Evolutionary conservation across 2,888 invertebrate species (phyloP).

Genomic region (Schizotus pectinicornis): DNA sequence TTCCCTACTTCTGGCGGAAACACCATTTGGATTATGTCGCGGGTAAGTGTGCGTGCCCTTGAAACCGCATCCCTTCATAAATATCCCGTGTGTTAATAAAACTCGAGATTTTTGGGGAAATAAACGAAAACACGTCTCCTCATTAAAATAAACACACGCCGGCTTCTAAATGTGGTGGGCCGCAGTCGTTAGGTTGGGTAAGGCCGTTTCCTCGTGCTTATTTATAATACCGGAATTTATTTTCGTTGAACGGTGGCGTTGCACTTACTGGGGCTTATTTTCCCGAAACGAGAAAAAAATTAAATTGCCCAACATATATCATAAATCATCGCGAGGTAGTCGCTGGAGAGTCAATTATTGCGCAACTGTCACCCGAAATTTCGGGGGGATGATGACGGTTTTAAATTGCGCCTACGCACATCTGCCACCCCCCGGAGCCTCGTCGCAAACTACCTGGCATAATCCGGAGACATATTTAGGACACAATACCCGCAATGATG

Average conservation of each 20-base stretch:
- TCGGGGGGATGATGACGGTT: slow-evolving; percentile 12
- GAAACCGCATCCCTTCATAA: slow-evolving; percentile 15
- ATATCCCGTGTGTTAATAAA: slow-evolving; percentile 35
- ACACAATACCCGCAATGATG: slow-evolving; percentile 55
- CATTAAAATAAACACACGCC: slow-evolving; percentile 50
- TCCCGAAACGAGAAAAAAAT: slow-evolving; percentile 12
- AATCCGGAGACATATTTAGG: slow-evolving; percentile 50
- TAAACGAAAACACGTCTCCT: slow-evolving; percentile 50
- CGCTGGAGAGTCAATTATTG: slow-evolving; percentile 24
- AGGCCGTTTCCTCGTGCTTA: slow-evolving; percentile 40
- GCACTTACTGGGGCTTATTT: slow-evolving; percentile 15
- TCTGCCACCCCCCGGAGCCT: slow-evolving; percentile 25
- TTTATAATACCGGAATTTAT: slow-evolving; percentile 42
- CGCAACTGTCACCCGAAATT: slow-evolving; percentile 30
- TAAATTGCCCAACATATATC: slow-evolving; percentile 17
- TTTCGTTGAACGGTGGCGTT: slow-evolving; percentile 30
- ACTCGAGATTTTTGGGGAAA: slow-evolving; percentile 48
- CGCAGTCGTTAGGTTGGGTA: slow-evolving; percentile 46
- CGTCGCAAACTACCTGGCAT: slow-evolving; percentile 23
- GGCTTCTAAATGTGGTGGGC: slow-evolving; percentile 42
- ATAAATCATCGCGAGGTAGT: slow-evolving; percentile 28
- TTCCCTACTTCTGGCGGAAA: background rate
- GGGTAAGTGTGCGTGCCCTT: slow-evolving; percentile 7
- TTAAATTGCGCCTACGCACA: slow-evolving; percentile 10
- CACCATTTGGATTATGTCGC: too few species aligned